Base-by-base conservation (phyloP, 2,797 vertebrate genomes). In the Brachyalestes nurse region DNA sequence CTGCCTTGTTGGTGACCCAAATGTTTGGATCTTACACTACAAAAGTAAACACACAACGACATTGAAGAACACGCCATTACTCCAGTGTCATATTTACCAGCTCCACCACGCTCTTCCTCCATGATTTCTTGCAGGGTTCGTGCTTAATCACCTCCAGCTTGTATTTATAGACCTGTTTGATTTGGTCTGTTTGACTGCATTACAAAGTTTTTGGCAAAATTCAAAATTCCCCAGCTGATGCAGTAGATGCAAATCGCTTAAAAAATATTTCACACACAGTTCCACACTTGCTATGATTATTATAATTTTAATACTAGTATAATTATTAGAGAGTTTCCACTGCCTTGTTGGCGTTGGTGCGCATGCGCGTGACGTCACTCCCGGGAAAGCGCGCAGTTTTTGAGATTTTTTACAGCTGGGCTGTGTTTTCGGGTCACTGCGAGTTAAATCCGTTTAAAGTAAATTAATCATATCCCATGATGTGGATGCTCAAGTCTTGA, bases 291-390 rank as follows among this genome's bases (percentile, higher is more conserved):
- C 1, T 19, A 19, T 55, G 19, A 19, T 55, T 19, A 19, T 19
- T 34, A 34, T 34, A 2, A 34, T 34, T 34, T 34, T 34, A 34
- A 34, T 34, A 34, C 28, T 28, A 34, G 34, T 34, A 2, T 34
- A 0, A 34, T 34, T 34, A 57, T 16, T 21, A 21, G n/a, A 7
- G 2, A 34, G n/a, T 4, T 12, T 60, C 1, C 57, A 14, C 64
- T 55, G n/a, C 2, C 57, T 23, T 13, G 51, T 8, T 61, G 14
- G n/a, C 2, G 4, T 61, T n/a, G 28, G 6, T 58, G 8, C 45
- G 90, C 91, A 88, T 90, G 91, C 49, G 79, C 86, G 83, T 83
- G 82, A 91, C 93, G 93, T 95, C 92, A 93, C 85, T 38, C 2
- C 38, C 77, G 57, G 34, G 81, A 79, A 64, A 87, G 87, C 92